Base-by-base conservation (phyloP, 2,888 invertebrate species). In the Cylloceria caligata region DNA sequence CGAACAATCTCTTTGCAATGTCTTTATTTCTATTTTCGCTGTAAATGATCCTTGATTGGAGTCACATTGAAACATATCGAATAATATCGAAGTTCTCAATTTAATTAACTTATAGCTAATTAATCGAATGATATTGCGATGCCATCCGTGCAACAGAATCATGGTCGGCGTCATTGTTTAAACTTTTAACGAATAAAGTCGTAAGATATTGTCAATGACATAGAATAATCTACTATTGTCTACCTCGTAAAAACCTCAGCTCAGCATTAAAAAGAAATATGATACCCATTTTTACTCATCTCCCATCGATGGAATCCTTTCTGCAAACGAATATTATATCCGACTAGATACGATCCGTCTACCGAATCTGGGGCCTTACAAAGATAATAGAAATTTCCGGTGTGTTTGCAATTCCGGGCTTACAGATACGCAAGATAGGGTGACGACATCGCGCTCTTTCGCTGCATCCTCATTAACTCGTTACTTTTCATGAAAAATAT, bases 341-440 rank as follows among this genome's bases (percentile, higher is more conserved):
- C 24, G 11, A 3, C 42, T 42, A 9, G 36, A 64, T 42, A 42
- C 24, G 21, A 39, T 7, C 4, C 24, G 24, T 42, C 62, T 39
- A 62, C 36, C 13, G 62, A 34, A 36, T 19, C 19, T 19, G 6
- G 39, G 62, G 39, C n/a, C 21, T 42, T 16, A 64, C 42, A 39
- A 42, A 24, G n/a, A 64, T 42, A 64, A 64, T 64, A 64, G 42
- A 42, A 42, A 64, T 64, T 64, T 64, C 64, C 64, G 42, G 24
- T 64, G 42, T 24, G 64, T 64, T 21, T 64, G 42, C 42, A 6
- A 39, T 64, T 64, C 7, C 64, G 7, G 11, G 30, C 16, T 60
- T 34, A 60, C 60, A 24, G 27, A 64, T 42, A 64, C 64, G 60
- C 42, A 27, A 24, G 19, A 60, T 60, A 13, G 42, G n/a, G 64